Evolutionary conservation across 1,140 invertebrate species (phyloP).

Genomic region (Drosophila saltans): DNA sequence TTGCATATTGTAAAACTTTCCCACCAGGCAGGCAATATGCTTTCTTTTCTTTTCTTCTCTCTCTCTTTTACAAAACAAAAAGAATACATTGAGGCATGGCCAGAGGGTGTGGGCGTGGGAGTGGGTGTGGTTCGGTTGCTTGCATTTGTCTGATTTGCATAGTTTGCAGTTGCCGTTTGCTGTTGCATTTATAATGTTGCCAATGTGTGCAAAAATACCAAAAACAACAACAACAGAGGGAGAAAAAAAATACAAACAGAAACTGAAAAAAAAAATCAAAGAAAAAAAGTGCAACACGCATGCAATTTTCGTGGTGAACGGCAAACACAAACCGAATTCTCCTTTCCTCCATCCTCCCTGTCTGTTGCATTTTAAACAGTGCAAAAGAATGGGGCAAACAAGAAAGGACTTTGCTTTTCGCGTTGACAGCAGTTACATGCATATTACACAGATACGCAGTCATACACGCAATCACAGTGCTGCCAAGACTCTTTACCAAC

Average conservation of each 20-base stretch:
- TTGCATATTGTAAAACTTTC: slow-evolving; percentile 70
- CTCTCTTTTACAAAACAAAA: slow-evolving; percentile 48
- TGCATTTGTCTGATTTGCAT: slow-evolving; percentile 73
- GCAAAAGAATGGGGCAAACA: slow-evolving; percentile 17
- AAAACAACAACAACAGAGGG: background rate
- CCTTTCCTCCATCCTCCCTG: background rate
- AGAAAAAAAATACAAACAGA: background rate
- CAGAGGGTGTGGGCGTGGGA: background rate
- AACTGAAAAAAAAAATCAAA: slow-evolving; percentile 5
- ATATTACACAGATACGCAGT: slow-evolving; percentile 51
- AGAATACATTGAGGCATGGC: slow-evolving; percentile 11
- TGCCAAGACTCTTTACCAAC: background rate
- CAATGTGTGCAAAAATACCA: slow-evolving; percentile 47
- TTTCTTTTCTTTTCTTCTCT: slow-evolving; percentile 3
- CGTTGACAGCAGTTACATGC: slow-evolving; percentile 69
- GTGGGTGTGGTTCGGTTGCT: background rate
- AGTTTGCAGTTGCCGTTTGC: slow-evolving; percentile 58
- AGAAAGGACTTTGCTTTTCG: slow-evolving; percentile 52
- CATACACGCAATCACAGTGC: slow-evolving; percentile 38
- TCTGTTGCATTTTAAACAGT: slow-evolving; percentile 72
- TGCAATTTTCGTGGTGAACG: slow-evolving; percentile 54
- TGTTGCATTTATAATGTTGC: slow-evolving; percentile 77
- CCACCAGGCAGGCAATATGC: slow-evolving; percentile 41
- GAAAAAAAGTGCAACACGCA: slow-evolving; percentile 56
- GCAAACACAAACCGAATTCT: slow-evolving; percentile 44